Evolutionary conservation across 2,888 invertebrate species (phyloP).

Genomic region (Orthonevra nobilis): DNA sequence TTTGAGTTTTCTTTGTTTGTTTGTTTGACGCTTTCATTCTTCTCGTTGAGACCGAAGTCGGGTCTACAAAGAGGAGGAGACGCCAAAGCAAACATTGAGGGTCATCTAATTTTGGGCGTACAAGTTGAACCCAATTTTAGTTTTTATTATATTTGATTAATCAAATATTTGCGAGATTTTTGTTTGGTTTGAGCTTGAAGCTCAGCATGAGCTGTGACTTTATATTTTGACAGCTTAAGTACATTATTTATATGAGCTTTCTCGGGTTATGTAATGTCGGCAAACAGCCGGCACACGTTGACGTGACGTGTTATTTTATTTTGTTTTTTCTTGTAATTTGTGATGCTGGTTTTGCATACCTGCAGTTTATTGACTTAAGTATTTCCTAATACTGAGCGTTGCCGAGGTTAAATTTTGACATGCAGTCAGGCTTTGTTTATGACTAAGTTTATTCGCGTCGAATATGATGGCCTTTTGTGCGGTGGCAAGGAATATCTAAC

Average conservation of each 20-base stretch:
- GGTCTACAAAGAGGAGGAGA: conserved; percentile 1
- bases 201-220: too few relatives aligned
- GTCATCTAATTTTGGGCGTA: too few relatives aligned
- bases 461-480: too few relatives aligned
- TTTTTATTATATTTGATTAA: conserved; percentile 20
- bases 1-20: conserved; percentile 6
- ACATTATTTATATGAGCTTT: conserved; percentile 15
- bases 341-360: background rate
- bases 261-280: conserved; percentile 28
- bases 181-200: conserved; percentile 12
- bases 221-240: too few relatives aligned
- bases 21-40: conserved; percentile 42
- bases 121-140: background rate
- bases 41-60: conserved; percentile 14
- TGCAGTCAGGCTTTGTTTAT: background rate
- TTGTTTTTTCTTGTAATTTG: background rate
- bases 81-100: background rate
- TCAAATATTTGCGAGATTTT: conserved; percentile 20
- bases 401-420: background rate
- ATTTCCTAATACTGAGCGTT: background rate
- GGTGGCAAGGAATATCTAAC: too few relatives aligned
- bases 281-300: background rate
- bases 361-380: too few relatives aligned
- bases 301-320: conserved; percentile 9
- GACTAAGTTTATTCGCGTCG: too few relatives aligned